Base-by-base conservation (phyloP, 2,113 vertebrate genomes). In the Alosa alosa region DNA sequence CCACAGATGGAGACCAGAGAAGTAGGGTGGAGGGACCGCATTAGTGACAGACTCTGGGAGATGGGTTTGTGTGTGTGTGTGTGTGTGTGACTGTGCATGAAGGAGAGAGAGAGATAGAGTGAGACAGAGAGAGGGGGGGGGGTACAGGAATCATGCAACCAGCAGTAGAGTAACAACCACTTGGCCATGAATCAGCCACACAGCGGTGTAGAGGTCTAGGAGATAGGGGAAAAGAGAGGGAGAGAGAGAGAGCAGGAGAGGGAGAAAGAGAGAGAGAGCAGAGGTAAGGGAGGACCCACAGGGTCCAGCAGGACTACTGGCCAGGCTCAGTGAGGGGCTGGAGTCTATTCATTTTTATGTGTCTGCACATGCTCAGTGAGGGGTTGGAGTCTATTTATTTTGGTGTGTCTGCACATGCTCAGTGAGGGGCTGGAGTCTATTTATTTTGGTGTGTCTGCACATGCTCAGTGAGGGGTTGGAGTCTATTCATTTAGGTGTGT, bases 1-100 rank as follows among this genome's bases (percentile, higher is more conserved):
- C 68, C 45, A 81, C 20, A 41, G 25, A 82, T 85, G 81, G 81
- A n/a, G 20, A 41, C 8, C n/a, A 49, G 81, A 49, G 81, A 46
- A 78, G 39, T 64, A 25, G 36, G 50, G 31, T 55, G 52, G 46
- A 44, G 45, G 45, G 7, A 57, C 7, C 8, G 49, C 84, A 41
- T 31, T n/a, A 41, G 11, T 3, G 8, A 50, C 57, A 60, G 52
- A 10, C 57, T 47, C 52, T 82, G 31, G 20, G 82, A 15, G 36
- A 75, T 75, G 68, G 25, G 10, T 75, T 75, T 72, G 22, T 64
- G 60, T 72, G 60, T 25, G 22, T 68, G 60, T 68, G 64, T 31
- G 64, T 57, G 55, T 57, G 55, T 57, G 55, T 64, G 57, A n/a
- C 18, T 64, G 57, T 64, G n/a, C 8, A 3, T 72, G 25, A 11